phyloP scores from a whole-genome alignment of 1,140 invertebrate species.

The Mylabris phalerata region DNA sequence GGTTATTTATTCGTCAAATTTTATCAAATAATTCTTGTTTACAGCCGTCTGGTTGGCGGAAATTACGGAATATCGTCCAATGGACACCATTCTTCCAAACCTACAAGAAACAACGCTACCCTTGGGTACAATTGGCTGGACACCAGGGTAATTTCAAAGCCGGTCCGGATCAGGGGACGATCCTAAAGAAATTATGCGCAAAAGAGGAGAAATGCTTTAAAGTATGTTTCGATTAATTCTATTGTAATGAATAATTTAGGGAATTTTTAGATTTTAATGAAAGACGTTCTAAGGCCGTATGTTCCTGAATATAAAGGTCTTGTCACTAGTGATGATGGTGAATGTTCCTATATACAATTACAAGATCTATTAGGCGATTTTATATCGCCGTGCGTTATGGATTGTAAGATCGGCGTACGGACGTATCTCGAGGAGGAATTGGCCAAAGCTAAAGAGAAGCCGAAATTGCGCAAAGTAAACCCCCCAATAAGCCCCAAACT shows the following conservation, averaged over 20 bases:
- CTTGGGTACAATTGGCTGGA: conserved; percentile 91
- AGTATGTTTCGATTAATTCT: conserved; percentile 37
- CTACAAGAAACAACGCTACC: conserved; percentile 91
- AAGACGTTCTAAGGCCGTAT: conserved; percentile 77
- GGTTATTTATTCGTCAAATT: not conserved
- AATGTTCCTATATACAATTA: conserved; percentile 84
- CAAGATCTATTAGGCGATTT: conserved; percentile 90
- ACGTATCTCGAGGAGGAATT: conserved; percentile 94
- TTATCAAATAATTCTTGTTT: conserved; percentile 39
- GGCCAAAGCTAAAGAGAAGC: conserved; percentile 89
- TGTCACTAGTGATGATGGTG: conserved; percentile 68
- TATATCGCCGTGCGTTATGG: conserved; percentile 89
- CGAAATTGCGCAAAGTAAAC: conserved; percentile 75
- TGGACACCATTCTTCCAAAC: conserved; percentile 96
- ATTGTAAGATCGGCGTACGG: conserved; percentile 91
- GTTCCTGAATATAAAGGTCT: conserved; percentile 88
- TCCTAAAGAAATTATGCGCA: conserved; percentile 85
- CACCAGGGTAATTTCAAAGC: conserved; percentile 93
- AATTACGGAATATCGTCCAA: conserved; percentile 86
- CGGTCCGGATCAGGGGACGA: conserved; percentile 84
- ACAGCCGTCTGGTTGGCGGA: conserved; percentile 87
- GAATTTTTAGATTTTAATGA: conserved; percentile 65
- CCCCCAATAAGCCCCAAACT: too few species aligned
- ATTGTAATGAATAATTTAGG: not conserved
- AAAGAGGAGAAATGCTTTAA: conserved; percentile 84